These are phyloP conservation scores for Anastrepha ludens DNA, from an alignment of 1,140 invertebrate genomes.

Conservation along the genomic window DNA sequence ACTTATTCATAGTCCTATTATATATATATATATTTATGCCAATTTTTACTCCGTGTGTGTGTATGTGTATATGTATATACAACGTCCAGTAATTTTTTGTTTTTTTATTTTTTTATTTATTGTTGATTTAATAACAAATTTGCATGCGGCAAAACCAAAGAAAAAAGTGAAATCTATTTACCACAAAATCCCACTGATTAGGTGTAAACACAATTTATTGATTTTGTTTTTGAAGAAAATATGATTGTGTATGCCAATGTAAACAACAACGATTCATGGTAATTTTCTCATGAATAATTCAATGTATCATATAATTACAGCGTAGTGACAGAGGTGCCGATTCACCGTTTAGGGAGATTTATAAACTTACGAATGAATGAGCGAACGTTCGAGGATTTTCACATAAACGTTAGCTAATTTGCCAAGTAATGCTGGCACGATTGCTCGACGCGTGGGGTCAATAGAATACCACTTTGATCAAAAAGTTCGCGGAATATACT, in stretches of 20 bases:
- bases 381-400: too few relatives aligned
- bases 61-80: background rate
- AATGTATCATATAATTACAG: too few relatives aligned
- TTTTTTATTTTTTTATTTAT: background rate
- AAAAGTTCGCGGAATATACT: too few relatives aligned
- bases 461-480: too few relatives aligned
- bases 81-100: background rate
- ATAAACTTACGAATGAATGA: too few relatives aligned
- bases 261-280: background rate
- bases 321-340: too few relatives aligned
- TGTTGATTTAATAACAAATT: background rate
- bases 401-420: too few relatives aligned
- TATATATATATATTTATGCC: background rate
- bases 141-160: background rate
- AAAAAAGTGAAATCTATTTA: background rate
- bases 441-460: too few relatives aligned
- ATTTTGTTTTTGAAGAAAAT: slow-evolving; percentile 5
- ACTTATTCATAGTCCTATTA: too few relatives aligned
- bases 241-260: slow-evolving; percentile 16
- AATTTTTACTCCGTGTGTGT: background rate
- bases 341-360: too few relatives aligned
- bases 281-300: background rate
- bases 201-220: background rate
- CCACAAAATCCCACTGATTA: background rate
- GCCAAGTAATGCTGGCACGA: too few relatives aligned